Conservation (phyloP, 2,113 vertebrate genomes). For the Calypte anna region DNA sequence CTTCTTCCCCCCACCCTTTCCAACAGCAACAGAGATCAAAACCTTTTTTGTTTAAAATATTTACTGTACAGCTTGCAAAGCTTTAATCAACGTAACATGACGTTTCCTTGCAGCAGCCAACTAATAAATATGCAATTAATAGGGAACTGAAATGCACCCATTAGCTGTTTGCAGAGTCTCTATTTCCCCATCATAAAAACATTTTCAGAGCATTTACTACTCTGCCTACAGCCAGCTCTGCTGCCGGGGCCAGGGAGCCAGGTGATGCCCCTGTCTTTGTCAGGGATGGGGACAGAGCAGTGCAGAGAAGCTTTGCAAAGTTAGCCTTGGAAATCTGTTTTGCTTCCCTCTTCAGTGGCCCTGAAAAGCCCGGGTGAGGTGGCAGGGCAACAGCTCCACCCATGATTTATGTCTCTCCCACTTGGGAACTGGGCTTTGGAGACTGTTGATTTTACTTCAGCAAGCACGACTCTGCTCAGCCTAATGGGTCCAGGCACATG, state of each 20-base stretch:
- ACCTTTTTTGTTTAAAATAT: constrained; percentile 74
- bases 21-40: constrained; percentile 71
- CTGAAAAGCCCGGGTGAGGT: rapidly evolving
- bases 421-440: neutral
- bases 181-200: constrained; percentile 1
- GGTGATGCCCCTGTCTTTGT: neutral
- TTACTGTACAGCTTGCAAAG: constrained; percentile 57
- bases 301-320: neutral
- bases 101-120: constrained; percentile 53
- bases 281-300: rapidly evolving
- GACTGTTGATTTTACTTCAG: constrained; percentile 15
- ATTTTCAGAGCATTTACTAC: constrained; percentile 44
- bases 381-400: rapidly evolving
- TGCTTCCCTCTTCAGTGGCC: rapidly evolving
- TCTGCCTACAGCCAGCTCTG: neutral
- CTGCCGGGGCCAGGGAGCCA: neutral
- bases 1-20: constrained; percentile 51
- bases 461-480: neutral
- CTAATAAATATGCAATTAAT: constrained; percentile 70
- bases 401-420: rapidly evolving
- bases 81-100: constrained; percentile 62
- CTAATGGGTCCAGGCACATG: neutral
- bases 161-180: constrained; percentile 70
- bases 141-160: constrained; percentile 67
- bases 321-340: neutral